A percentile compares a stretch with the other conserved stretches of the same genome.
These are phyloP conservation scores for Oreochromis aureus DNA, from an alignment of 2,113 vertebrate genomes.

Conservation along the genomic window DNA sequence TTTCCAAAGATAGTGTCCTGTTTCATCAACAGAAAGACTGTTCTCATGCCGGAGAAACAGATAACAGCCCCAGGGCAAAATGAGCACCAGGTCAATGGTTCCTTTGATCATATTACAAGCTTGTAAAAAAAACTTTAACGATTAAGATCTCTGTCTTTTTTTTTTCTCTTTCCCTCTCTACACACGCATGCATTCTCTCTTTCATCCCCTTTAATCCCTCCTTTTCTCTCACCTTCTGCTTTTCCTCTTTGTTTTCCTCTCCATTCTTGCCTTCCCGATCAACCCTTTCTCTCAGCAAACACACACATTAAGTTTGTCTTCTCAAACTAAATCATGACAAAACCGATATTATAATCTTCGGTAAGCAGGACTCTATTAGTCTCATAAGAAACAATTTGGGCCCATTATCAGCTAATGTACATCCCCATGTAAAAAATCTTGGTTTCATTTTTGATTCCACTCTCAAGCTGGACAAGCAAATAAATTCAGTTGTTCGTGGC, in stretches of 20 bases:
- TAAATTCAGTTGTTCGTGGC: too few species aligned
- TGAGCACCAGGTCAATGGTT: conserved; percentile 26
- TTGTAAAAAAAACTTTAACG: neutral
- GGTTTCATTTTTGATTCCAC: too few species aligned
- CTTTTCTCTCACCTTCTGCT: neutral
- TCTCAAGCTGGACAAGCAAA: too few species aligned
- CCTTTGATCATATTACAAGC: conserved; percentile 48
- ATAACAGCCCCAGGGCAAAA: conserved; percentile 10
- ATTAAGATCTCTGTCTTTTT: conserved; percentile 23
- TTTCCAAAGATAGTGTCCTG: neutral
- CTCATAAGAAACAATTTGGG: too few species aligned
- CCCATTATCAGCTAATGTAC: too few species aligned
- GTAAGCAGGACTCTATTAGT: too few species aligned
- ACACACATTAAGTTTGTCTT: neutral
- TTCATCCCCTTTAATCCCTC: neutral
- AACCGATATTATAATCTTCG: too few species aligned
- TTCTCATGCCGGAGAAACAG: conserved; percentile 6
- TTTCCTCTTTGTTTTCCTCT: neutral
- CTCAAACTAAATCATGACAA: too few species aligned
- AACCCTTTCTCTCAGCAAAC: neutral
- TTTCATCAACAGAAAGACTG: conserved; percentile 14
- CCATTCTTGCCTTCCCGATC: neutral
- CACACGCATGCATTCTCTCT: neutral
- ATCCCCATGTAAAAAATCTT: too few species aligned
- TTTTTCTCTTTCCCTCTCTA: neutral